A percentile compares a stretch with the other conserved stretches of the same genome.
These are phyloP conservation scores for Ursus arctos DNA, from an alignment of 2,113 vertebrate species.

Conservation along the genomic window DNA sequence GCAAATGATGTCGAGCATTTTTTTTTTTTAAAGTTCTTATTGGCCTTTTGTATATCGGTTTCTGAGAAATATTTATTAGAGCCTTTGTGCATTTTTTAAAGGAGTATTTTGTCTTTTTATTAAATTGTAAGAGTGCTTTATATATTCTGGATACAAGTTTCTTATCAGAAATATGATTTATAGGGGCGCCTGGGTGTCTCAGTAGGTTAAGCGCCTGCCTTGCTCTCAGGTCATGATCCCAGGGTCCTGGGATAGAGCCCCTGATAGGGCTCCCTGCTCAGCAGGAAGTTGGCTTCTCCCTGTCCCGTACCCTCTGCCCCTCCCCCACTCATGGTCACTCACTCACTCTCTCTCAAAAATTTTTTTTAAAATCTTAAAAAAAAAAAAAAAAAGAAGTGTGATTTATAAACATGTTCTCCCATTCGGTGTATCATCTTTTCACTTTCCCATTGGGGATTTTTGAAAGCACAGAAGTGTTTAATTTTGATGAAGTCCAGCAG, in stretches of 20 bases:
- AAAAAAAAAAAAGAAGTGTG: not conserved
- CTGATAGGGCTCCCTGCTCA: accelerated
- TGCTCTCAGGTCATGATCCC: not conserved
- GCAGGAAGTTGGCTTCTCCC: not conserved
- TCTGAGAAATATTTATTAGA: not conserved
- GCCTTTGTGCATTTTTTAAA: not conserved
- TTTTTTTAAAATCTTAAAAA: too few species aligned
- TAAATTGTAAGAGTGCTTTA: not conserved
- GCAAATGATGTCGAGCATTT: not conserved
- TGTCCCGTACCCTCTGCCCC: not conserved
- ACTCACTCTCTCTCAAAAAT: not conserved
- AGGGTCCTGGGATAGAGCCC: not conserved
- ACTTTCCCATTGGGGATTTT: not conserved
- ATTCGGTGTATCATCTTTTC: not conserved
- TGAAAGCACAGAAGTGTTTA: not conserved
- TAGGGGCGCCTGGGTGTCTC: not conserved
- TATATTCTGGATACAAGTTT: not conserved
- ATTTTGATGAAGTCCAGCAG: not conserved
- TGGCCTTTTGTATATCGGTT: not conserved
- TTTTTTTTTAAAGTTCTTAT: not conserved
- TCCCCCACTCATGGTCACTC: too few species aligned
- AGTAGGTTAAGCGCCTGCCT: not conserved
- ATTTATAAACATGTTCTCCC: not conserved
- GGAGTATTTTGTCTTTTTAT: not conserved
- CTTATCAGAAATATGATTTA: not conserved